A percentile compares a stretch with the other conserved stretches of the same genome.
Evolutionary conservation across 2,113 vertebrate genomes (phyloP).

Genomic region (Rhinopomastus cyanomelas): DNA sequence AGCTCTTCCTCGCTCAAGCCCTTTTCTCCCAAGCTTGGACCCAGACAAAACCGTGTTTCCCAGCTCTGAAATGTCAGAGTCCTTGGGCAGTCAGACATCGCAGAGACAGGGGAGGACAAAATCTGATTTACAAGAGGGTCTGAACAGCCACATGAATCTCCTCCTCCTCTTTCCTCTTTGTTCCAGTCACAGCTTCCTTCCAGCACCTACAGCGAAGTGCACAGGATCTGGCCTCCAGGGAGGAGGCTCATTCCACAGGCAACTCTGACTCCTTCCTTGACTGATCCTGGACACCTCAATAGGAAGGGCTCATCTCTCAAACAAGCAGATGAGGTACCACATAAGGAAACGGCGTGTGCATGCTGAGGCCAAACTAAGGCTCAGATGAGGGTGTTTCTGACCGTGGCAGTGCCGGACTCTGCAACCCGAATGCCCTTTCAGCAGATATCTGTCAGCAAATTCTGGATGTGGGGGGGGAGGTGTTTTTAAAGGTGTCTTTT

Average conservation of each 20-base stretch:
- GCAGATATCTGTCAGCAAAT: neutral
- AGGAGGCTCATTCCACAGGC: neutral
- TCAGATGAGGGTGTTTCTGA: neutral
- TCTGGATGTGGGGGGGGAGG: neutral
- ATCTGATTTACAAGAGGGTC: neutral
- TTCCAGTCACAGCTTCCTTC: neutral
- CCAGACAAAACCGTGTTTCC: neutral
- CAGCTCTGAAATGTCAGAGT: neutral
- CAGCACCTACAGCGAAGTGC: neutral
- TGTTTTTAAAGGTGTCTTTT: neutral
- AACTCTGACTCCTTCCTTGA: neutral
- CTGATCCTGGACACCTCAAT: neutral
- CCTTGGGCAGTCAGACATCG: neutral
- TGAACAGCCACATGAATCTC: neutral
- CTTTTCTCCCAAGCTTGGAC: neutral
- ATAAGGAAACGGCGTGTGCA: neutral
- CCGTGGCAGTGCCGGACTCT: neutral
- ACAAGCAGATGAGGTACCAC: neutral
- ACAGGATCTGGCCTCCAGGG: neutral
- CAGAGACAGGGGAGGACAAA: constrained; percentile 5
- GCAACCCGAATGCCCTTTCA: neutral
- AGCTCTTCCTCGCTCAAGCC: neutral
- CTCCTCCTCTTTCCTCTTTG: neutral
- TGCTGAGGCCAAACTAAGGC: neutral
- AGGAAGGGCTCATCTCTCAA: neutral